A percentile compares a stretch with the other conserved stretches of the same genome.
Evolutionary conservation across 2,888 invertebrate genomes (phyloP).

Genomic region (Lasioglossum vierecki): DNA sequence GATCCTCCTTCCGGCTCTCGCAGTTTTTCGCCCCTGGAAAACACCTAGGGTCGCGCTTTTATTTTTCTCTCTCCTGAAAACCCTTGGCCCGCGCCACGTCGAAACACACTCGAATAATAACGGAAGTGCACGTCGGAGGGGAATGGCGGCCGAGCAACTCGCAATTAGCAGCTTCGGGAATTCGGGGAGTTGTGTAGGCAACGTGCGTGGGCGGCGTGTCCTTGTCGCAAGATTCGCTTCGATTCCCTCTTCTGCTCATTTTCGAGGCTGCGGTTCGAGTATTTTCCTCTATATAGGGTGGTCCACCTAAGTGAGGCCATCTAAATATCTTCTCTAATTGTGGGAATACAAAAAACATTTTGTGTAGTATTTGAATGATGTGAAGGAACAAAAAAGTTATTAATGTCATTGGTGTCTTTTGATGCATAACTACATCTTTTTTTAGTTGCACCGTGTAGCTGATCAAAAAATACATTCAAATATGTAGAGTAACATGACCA

Average conservation of each 20-base stretch:
- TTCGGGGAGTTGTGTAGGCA: background rate
- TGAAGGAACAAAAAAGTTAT: too few relatives aligned
- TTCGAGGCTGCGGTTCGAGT: background rate
- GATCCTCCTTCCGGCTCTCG: slow-evolving; percentile 1
- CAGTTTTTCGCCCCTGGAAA: background rate
- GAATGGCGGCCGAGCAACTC: background rate
- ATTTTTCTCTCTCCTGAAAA: background rate
- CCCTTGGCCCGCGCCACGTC: background rate
- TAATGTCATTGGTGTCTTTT: too few relatives aligned
- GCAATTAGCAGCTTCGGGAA: background rate
- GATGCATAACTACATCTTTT: too few relatives aligned
- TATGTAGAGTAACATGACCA: too few relatives aligned
- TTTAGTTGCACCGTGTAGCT: too few relatives aligned
- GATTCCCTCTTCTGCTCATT: background rate
- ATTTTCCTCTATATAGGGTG: background rate
- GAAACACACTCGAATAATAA: background rate
- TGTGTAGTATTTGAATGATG: too few relatives aligned
- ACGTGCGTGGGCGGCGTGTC: background rate
- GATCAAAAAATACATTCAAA: too few relatives aligned
- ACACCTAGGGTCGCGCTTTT: background rate
- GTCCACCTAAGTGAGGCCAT: too few relatives aligned
- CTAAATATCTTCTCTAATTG: too few relatives aligned
- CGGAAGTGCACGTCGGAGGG: background rate
- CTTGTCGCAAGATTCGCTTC: background rate
- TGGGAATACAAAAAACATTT: too few relatives aligned